A percentile compares a stretch with the other conserved stretches of the same genome.
These are phyloP conservation scores for Trissolcus japonicus DNA, from an alignment of 2,888 invertebrate species.

Conservation along the genomic window DNA sequence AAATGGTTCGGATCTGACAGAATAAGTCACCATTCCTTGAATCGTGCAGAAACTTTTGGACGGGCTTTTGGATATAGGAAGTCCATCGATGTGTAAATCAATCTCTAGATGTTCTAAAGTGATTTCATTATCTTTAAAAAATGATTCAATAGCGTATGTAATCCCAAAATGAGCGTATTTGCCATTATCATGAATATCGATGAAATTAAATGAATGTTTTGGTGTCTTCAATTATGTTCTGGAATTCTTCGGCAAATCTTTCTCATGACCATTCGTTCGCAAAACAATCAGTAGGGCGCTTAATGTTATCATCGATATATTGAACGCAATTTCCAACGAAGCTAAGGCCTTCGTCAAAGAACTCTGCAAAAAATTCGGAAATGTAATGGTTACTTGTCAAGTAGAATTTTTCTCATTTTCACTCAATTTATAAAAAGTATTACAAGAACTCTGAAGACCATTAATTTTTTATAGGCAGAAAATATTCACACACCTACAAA, in stretches of 20 bases:
- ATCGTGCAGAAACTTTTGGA: neutral
- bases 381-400: too few species aligned
- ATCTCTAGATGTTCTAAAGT: neutral
- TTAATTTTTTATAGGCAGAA: too few species aligned
- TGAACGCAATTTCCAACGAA: too few species aligned
- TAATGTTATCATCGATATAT: too few species aligned
- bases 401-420: too few species aligned
- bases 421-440: too few species aligned
- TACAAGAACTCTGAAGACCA: too few species aligned
- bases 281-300: neutral
- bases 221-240: slow-evolving; percentile 4
- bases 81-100: slow-evolving; percentile 4
- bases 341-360: too few species aligned
- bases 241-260: slow-evolving; percentile 2
- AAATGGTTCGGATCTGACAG: neutral
- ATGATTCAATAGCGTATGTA: slow-evolving; percentile 1
- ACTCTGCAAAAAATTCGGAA: too few species aligned
- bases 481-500: too few species aligned
- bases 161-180: slow-evolving; percentile 10
- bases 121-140: neutral
- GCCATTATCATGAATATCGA: slow-evolving; percentile 9
- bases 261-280: slow-evolving; percentile 1
- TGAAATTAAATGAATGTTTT: too few species aligned
- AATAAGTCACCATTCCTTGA: neutral
- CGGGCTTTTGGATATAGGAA: slow-evolving; percentile 4